Evolutionary conservation across 2,797 vertebrate genomes (phyloP), one percentile per base, ranked within the genome.

Genomic region (Anisognathus igniventris): DNA sequence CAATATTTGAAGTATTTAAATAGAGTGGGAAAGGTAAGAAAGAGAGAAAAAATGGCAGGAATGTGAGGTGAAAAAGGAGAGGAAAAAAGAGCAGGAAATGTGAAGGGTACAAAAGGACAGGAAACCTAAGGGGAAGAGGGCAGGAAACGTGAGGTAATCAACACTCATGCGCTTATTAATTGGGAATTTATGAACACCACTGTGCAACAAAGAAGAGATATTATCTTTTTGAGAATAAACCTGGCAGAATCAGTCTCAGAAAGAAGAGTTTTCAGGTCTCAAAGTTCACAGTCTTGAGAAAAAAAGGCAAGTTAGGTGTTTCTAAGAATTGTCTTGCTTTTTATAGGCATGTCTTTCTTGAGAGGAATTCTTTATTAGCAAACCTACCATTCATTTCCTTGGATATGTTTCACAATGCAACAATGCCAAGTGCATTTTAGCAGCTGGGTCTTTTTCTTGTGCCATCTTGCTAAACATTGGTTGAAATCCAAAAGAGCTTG

Each of bases 401-500:
- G 87, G 89, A 53, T 35, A 12, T 17, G 30, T 86, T 92, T 89
- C 87, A 94, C 33, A 23, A 1, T 3, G 1, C 53, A 87, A 24
- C 75, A 56, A 51, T 40, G 82, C 89, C 76, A 89, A 96, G 54
- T 62, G n/a, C 40, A 8, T 88, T 90, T 84, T 30, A 91, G 70
- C 76, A 88, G 61, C 70, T 88, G 87, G 45, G 61, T 51, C 88
- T 30, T 60, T 66, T 37, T 24, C 56, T 33, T 45, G 61, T 74
- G 68, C 50, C 61, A 56, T 85, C 72, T 51, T 95, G 60, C 81
- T 48, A 22, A 92, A 60, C 33, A 3, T 39, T 95, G 91, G 86
- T 94, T 6, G 24, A 86, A 77, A 85, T 96, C 86, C 93, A 95
- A 24, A 47, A 74, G 22, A 21, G 14, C 92, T 83, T 95, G 85